phyloP scores from a whole-genome alignment of 2,888 invertebrate species.

The Eristalinus sepulchralis region DNA sequence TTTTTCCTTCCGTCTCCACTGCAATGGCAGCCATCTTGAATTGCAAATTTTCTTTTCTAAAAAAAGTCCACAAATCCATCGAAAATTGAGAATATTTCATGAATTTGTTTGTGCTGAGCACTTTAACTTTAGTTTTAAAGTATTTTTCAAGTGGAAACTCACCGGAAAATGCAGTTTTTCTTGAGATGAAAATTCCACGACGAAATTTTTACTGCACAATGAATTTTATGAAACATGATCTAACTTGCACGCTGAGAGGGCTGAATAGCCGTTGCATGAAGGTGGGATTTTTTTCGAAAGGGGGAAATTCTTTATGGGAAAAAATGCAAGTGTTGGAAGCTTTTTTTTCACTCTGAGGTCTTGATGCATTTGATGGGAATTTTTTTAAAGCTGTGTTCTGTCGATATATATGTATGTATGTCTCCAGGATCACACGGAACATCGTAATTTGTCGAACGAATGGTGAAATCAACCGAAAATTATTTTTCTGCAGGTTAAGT shows the following conservation, averaged over 20 bases:
- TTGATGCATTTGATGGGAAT: too few species aligned
- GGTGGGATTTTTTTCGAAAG: neutral
- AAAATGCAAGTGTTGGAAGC: too few species aligned
- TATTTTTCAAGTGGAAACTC: neutral
- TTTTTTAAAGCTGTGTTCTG: too few species aligned
- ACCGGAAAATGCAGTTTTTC: neutral
- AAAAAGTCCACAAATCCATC: neutral
- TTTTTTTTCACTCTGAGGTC: too few species aligned
- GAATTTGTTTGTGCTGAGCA: neutral
- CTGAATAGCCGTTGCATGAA: neutral
- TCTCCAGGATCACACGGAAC: too few species aligned
- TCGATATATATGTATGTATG: too few species aligned
- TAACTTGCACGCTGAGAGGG: neutral
- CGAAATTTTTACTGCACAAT: neutral
- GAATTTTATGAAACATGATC: neutral
- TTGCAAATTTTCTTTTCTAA: neutral
- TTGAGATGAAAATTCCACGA: neutral
- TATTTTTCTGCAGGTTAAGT: too few species aligned
- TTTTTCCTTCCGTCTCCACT: neutral
- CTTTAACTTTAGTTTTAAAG: neutral
- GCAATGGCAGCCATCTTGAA: neutral
- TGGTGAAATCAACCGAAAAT: too few species aligned
- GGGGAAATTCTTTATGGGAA: neutral
- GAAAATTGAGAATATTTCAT: neutral
- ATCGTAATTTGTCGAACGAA: too few species aligned